Base-by-base conservation (phyloP, 1,140 invertebrate species). In the Dreissena polymorpha region DNA sequence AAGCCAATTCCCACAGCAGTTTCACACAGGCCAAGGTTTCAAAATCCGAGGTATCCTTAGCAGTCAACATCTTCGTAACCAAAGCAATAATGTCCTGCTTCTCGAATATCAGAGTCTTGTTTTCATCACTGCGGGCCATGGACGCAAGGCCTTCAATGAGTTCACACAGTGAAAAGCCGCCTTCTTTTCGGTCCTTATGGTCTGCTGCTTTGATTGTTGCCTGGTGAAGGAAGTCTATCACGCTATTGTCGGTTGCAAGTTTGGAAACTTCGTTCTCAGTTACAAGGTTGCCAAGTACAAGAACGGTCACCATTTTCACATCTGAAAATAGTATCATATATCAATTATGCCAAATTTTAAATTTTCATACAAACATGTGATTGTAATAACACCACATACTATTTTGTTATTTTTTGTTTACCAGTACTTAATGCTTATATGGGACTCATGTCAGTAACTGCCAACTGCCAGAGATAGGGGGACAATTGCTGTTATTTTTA, bases 291-390 rank as follows among this genome's bases (percentile, higher is more conserved):
- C 63, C 80, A 8, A 83, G 21, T 6, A 71, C 72, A 16, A 83
- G 49, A 39, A 83, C 25, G 21, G 80, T 75, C 18, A 83, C 39
- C 80, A 83, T 83, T 53, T 83, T 74, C 21, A 83, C 65, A 39
- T 83, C 80, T 83, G 57, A 23, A 71, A 80, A 12, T 51, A 23
- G n/a, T 39, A 39, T 5, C 39, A 39, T 39, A 39, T 39, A 39
- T 8, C 39, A 39, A 8, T 39, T 39, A 39, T 39, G 39, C 39
- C 39, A 2, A 39, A 39, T 39, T 8, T 39, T 39, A 2, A 39
- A 39, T 39, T 39, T 39, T 39, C 2, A 39, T 39, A 39, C 39
- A 39, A 39, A 39, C 39, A 39, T 39, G 39, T 39, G 39, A 8
- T 5, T 39, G 39, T 5, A 39, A 2, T 39, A 39, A 39, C 39